These are phyloP conservation scores for Ctenochaetus hawaiiensis DNA, from an alignment of 2,797 vertebrate genomes.

Conservation along the genomic window DNA sequence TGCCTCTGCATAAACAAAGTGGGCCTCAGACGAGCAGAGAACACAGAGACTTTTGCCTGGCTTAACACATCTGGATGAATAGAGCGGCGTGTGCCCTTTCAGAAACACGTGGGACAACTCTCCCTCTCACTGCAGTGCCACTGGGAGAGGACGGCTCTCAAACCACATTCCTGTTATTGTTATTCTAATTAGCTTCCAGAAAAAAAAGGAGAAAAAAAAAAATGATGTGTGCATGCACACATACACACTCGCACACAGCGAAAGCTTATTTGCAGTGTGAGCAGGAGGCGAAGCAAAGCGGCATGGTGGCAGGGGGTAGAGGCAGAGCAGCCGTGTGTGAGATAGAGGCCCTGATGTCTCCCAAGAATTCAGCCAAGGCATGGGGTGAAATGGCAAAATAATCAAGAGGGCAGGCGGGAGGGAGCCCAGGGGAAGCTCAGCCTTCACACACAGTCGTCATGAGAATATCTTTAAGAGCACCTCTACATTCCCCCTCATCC, in stretches of 20 bases:
- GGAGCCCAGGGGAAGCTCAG: slow-evolving; percentile 63
- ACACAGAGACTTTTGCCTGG: slow-evolving; percentile 71
- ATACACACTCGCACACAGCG: slow-evolving; percentile 61
- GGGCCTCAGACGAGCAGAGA: slow-evolving; percentile 63
- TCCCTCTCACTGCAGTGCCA: slow-evolving; percentile 72
- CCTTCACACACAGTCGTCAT: slow-evolving; percentile 77
- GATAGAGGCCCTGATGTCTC: slow-evolving; percentile 79
- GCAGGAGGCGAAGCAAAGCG: slow-evolving; percentile 60
- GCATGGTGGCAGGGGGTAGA: slow-evolving; percentile 56
- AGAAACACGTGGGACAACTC: slow-evolving; percentile 75
- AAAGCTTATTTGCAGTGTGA: slow-evolving; percentile 72
- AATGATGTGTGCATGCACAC: slow-evolving; percentile 55
- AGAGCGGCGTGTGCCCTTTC: slow-evolving; percentile 83
- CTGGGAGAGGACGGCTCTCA: slow-evolving; percentile 78
- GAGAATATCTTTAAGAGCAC: slow-evolving; percentile 74
- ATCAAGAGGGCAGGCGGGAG: slow-evolving; percentile 73
- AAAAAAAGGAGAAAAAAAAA: slow-evolving; percentile 5
- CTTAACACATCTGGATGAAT: slow-evolving; percentile 86
- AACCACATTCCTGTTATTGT: slow-evolving; percentile 86
- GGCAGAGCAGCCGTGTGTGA: slow-evolving; percentile 75
- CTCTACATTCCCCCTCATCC: slow-evolving; percentile 65
- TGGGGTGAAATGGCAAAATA: slow-evolving; percentile 80
- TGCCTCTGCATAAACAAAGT: slow-evolving; percentile 66
- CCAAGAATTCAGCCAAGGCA: slow-evolving; percentile 76
- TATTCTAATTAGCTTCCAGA: slow-evolving; percentile 86